Evolutionary conservation across 1,140 invertebrate genomes (phyloP).

Genomic region (Neomicropteryx cornuta): DNA sequence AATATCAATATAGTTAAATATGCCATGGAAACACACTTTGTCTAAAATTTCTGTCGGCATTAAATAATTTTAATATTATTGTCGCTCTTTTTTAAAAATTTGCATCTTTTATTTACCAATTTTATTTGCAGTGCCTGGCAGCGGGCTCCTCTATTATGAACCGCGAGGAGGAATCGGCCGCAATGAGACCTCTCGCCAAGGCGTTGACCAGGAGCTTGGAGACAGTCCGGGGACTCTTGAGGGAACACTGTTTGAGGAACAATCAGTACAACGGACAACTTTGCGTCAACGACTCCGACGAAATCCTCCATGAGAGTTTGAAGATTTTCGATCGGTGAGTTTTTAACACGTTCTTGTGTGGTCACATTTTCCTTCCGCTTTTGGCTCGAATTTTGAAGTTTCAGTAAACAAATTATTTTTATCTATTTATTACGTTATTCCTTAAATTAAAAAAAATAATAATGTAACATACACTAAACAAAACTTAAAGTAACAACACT

Average conservation of each 20-base stretch:
- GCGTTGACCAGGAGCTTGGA: slow-evolving; percentile 91
- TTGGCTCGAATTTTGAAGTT: too few species aligned
- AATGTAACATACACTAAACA: too few species aligned
- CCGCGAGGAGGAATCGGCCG: slow-evolving; percentile 84
- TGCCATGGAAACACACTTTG: too few species aligned
- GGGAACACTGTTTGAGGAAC: slow-evolving; percentile 67
- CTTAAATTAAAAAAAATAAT: too few species aligned
- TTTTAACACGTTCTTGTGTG: slow-evolving; percentile 1
- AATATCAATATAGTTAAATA: too few species aligned
- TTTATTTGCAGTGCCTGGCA: slow-evolving; percentile 60
- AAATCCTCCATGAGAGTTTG: slow-evolving; percentile 77
- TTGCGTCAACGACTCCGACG: slow-evolving; percentile 36
- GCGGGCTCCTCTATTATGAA: slow-evolving; percentile 96
- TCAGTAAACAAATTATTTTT: too few species aligned
- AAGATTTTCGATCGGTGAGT: slow-evolving; percentile 78
- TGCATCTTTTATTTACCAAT: slow-evolving; percentile 8
- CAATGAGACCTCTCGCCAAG: slow-evolving; percentile 93
- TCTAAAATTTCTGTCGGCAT: too few species aligned
- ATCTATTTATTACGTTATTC: too few species aligned
- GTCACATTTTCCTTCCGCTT: too few species aligned
- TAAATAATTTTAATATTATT: too few species aligned
- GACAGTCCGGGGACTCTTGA: slow-evolving; percentile 76
- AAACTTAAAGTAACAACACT: too few species aligned
- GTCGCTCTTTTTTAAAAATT: slow-evolving; percentile 4
- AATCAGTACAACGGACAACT: slow-evolving; percentile 41